Conservation (phyloP, 2,888 invertebrate species). For the Auanema freiburgensis region DNA sequence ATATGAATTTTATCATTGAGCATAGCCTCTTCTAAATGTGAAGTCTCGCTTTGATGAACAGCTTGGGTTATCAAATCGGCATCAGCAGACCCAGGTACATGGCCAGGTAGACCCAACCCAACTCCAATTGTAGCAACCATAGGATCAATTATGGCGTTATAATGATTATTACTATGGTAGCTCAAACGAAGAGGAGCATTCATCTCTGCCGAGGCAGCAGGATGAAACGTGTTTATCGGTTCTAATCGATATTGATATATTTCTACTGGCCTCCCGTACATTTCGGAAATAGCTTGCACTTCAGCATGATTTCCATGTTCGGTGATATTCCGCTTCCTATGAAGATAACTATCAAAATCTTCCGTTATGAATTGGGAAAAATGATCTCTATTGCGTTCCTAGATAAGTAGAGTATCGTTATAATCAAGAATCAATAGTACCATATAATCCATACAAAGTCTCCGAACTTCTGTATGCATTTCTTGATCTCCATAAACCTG, state of each 20-base stretch:
- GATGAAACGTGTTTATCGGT: slow-evolving; percentile 84
- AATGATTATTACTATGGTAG: slow-evolving; percentile 74
- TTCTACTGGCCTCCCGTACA: slow-evolving; percentile 84
- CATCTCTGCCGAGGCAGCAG: slow-evolving; percentile 73
- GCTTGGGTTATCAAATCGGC: slow-evolving; percentile 48
- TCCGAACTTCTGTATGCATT: slow-evolving; percentile 80
- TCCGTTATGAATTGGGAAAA: slow-evolving; percentile 87
- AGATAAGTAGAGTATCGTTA: slow-evolving; percentile 19
- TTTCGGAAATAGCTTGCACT: slow-evolving; percentile 85
- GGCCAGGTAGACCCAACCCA: slow-evolving; percentile 77
- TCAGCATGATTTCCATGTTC: slow-evolving; percentile 88
- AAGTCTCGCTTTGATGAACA: slow-evolving; percentile 40
- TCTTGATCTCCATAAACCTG: slow-evolving; percentile 89
- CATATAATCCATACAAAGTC: slow-evolving; percentile 87
- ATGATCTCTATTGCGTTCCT: slow-evolving; percentile 83
- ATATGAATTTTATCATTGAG: slow-evolving; percentile 84
- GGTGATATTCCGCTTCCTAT: slow-evolving; percentile 78
- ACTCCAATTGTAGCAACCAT: slow-evolving; percentile 79
- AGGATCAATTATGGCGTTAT: slow-evolving; percentile 75
- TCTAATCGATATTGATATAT: slow-evolving; percentile 78
- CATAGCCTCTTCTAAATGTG: slow-evolving; percentile 75
- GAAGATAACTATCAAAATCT: slow-evolving; percentile 81
- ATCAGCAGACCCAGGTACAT: slow-evolving; percentile 54
- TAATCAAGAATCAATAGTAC: slow-evolving; percentile 69
- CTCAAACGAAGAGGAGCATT: slow-evolving; percentile 77